Percentiles rank a stretch among this genome's conserved stretches.
These are phyloP conservation scores for Notamacropus eugenii DNA, from an alignment of 2,797 vertebrate genomes.

Conservation along the genomic window DNA sequence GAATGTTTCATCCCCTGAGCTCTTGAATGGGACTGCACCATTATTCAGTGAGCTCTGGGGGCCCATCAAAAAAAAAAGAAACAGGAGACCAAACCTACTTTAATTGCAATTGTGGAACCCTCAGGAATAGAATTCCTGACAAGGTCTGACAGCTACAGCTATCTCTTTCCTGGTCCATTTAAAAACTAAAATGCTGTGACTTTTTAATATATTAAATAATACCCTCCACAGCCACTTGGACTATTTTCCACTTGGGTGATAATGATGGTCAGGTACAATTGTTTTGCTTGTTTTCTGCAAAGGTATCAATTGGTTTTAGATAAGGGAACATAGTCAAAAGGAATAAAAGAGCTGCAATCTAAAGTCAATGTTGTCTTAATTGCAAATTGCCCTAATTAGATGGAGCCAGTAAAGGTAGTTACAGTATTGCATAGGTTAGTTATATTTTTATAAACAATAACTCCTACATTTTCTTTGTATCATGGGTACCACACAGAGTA, in stretches of 20 bases:
- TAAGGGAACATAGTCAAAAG: constrained; percentile 67
- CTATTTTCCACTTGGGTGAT: constrained; percentile 60
- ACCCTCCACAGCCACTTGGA: constrained; percentile 57
- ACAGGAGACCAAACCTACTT: constrained; percentile 52
- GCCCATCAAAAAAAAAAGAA: constrained; percentile 41
- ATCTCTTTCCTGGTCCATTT: constrained; percentile 35
- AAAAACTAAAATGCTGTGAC: constrained; percentile 34
- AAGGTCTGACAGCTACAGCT: constrained; percentile 22
- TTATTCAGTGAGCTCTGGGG: constrained; percentile 53
- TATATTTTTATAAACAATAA: constrained; percentile 43
- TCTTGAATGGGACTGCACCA: constrained; percentile 48
- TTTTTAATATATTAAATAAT: constrained; percentile 70
- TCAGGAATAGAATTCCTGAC: constrained; percentile 15
- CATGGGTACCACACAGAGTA: not conserved
- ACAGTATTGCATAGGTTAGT: constrained; percentile 43
- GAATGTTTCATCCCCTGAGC: constrained; percentile 72
- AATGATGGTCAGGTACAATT: constrained; percentile 29
- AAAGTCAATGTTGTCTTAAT: constrained; percentile 87
- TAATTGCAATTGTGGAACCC: constrained; percentile 54
- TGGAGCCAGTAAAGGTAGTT: constrained; percentile 61
- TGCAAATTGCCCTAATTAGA: constrained; percentile 84
- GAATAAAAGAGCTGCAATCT: constrained; percentile 79
- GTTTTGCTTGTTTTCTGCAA: constrained; percentile 64
- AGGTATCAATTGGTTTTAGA: constrained; percentile 76
- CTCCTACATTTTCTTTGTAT: not conserved